Evolutionary conservation across 2,888 invertebrate species (phyloP).

Genomic region (Pterostichus madidus): DNA sequence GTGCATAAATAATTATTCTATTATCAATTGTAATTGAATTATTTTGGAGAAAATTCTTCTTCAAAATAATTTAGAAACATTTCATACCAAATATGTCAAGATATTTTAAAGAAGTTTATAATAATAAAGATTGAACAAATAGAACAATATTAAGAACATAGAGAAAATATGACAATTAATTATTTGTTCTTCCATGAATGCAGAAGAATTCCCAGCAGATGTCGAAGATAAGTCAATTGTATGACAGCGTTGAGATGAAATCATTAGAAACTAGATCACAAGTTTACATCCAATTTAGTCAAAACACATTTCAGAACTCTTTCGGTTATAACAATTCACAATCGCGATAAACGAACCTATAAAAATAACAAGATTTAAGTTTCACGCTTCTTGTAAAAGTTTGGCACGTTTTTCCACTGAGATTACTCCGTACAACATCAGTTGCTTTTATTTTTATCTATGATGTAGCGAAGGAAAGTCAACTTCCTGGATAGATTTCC

Average conservation of each 20-base stretch:
- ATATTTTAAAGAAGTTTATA: too few relatives aligned
- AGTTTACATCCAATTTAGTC: slow-evolving; percentile 43
- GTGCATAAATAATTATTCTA: too few relatives aligned
- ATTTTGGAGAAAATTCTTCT: too few relatives aligned
- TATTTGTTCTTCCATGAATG: too few relatives aligned
- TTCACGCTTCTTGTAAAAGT: slow-evolving; percentile 12
- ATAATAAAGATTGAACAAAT: too few relatives aligned
- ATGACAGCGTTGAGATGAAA: slow-evolving; percentile 25
- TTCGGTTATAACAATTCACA: background rate
- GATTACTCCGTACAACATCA: background rate
- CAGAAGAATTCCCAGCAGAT: slow-evolving; percentile 7
- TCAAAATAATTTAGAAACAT: too few relatives aligned
- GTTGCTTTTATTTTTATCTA: slow-evolving; percentile 17
- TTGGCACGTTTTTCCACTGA: slow-evolving; percentile 25
- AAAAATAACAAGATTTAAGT: slow-evolving; percentile 42
- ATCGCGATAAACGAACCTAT: slow-evolving; percentile 39
- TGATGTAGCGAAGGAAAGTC: background rate
- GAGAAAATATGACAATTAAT: too few relatives aligned
- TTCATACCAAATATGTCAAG: too few relatives aligned
- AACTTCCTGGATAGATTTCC: slow-evolving; percentile 20
- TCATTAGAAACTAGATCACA: slow-evolving; percentile 48
- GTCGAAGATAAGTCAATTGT: slow-evolving; percentile 23
- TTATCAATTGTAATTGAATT: too few relatives aligned
- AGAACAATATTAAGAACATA: too few relatives aligned
- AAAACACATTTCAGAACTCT: slow-evolving; percentile 34